Evolutionary conservation across 1,140 invertebrate genomes (phyloP), one percentile per base, ranked within the genome.

Genomic region (Nautilus pompilius): DNA sequence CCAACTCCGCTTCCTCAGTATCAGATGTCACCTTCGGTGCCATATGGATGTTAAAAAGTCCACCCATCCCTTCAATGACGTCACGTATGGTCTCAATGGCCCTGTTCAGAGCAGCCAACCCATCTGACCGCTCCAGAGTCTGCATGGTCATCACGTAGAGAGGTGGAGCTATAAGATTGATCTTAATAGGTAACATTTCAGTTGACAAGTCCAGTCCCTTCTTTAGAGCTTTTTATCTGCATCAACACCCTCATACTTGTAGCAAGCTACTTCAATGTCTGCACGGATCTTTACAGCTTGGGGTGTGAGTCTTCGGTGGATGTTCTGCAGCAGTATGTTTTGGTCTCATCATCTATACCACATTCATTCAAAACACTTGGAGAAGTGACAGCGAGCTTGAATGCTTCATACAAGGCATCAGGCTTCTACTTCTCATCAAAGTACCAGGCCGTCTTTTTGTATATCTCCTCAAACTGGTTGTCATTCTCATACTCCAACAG

Each of bases 381-480:
- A 69, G 80, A 97, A 94, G 90, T 87, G 55, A 99, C 96, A 73
- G 96, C 93, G 84, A 97, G 94, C 84, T 99, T 99, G 79, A 99
- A 99, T 69, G 94, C 93, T 82, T 99, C 98, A 84, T 98, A 99
- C 51, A 95, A 93, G 41, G 92, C 93, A 24, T 90, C 91, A 80
- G 95, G 93, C 80, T 95, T 98, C 78, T 96, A 92, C 83, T 99
- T 99, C 73, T 94, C 91, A 83, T 99, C 98, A 86, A 99, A 99
- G 80, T 91, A 87, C 98, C 98, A 99, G 1, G 97, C 97, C n/a
- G 97, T 99, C 76, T 95, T 95, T 70, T 91, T 88, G 82, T 99
- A 99, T 0, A 99, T 84, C 64, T 98, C 92, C 77, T 99, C 96
- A 36, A 99, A 82, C 78, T 99, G 91, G 69, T 93, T 90, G 79